Evolutionary conservation across 37 sponge, comb jelly and placozoan genomes (phyloP).

Genomic region (Halisarca cf. caerulea): DNA sequence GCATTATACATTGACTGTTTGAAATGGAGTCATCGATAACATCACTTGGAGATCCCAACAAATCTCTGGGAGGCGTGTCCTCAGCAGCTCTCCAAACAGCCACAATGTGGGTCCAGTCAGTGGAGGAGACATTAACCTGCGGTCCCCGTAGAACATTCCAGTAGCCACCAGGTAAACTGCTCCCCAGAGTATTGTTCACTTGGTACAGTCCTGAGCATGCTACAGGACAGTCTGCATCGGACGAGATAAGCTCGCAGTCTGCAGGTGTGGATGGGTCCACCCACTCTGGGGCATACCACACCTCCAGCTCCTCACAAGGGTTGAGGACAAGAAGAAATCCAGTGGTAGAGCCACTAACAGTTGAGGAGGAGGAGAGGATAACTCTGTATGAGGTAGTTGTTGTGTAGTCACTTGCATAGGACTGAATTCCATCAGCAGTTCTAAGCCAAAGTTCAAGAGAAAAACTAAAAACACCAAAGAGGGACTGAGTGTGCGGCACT

Average conservation of each 20-base stretch:
- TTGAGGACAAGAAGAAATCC: slow-evolving; percentile 71
- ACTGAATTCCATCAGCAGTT: not conserved
- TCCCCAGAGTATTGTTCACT: not conserved
- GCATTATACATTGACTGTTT: not conserved
- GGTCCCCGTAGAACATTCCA: slow-evolving; percentile 42
- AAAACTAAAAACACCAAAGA: slow-evolving; percentile 29
- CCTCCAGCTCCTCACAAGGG: slow-evolving; percentile 73
- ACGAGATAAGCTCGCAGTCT: not conserved
- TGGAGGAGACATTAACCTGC: not conserved
- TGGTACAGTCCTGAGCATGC: slow-evolving; percentile 23
- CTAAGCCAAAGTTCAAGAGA: slow-evolving; percentile 70
- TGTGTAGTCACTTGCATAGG: not conserved
- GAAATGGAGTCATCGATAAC: not conserved
- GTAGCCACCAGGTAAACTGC: slow-evolving; percentile 42
- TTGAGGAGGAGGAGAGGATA: not conserved
- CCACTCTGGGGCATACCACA: slow-evolving; percentile 61
- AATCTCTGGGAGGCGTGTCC: not conserved
- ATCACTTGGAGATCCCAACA: slow-evolving; percentile 17
- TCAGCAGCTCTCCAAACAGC: slow-evolving; percentile 34
- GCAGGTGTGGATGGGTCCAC: not conserved
- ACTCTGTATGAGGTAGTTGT: not conserved
- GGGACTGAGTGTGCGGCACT: slow-evolving; percentile 25
- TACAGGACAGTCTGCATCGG: slow-evolving; percentile 7
- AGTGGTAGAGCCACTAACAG: not conserved
- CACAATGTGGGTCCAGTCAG: slow-evolving; percentile 50